A percentile compares a stretch with the other conserved stretches of the same genome.
These are phyloP conservation scores for Chrosomus eos DNA, from an alignment of 2,797 vertebrate species.

Conservation along the genomic window DNA sequence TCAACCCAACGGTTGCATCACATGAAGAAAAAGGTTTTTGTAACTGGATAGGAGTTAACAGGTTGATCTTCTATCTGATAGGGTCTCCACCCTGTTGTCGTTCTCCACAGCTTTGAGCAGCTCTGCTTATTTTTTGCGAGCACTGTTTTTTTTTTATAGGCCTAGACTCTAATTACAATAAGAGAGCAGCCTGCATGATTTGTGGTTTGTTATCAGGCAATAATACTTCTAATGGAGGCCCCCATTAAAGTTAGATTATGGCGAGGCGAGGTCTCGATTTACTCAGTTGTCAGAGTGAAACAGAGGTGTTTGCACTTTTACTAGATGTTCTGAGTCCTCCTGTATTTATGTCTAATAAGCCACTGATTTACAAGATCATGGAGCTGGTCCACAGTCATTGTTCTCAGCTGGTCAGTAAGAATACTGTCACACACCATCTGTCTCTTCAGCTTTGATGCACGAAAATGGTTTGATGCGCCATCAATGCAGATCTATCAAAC, in stretches of 20 bases:
- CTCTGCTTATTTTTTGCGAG: constrained; percentile 36
- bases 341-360: not conserved
- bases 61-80: not conserved
- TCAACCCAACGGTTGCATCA: not conserved
- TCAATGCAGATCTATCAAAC: constrained; percentile 29
- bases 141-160: constrained; percentile 69
- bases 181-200: constrained; percentile 33
- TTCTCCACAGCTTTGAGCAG: not conserved
- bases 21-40: not conserved
- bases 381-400: not conserved
- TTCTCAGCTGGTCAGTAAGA: constrained; percentile 1
- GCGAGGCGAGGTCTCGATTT: constrained; percentile 49
- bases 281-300: constrained; percentile 29
- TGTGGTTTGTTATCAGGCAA: constrained; percentile 57
- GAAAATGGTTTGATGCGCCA: not conserved
- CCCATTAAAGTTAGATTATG: constrained; percentile 65
- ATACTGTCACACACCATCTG: constrained; percentile 29
- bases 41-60: not conserved
- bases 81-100: not conserved
- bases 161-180: constrained; percentile 60
- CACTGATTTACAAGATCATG: not conserved
- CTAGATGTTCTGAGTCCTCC: not conserved
- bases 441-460: constrained; percentile 10
- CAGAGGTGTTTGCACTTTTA: not conserved
- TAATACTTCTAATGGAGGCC: constrained; percentile 59